phyloP scores from a whole-genome alignment of 2,113 vertebrate genomes.

The Hyaena hyaena region DNA sequence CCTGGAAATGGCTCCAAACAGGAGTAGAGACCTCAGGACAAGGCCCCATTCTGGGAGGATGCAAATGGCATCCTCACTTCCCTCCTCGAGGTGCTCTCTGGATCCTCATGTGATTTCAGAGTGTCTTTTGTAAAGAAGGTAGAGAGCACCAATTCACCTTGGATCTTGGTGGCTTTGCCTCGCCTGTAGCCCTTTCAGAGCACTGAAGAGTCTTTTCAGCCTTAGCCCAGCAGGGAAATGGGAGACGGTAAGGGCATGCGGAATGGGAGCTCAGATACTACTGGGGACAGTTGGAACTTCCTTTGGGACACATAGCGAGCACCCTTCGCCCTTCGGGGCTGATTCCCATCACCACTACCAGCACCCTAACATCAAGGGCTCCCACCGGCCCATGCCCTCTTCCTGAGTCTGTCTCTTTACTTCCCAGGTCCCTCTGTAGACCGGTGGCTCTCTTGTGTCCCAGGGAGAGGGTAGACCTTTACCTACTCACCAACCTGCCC shows the following conservation, averaged over 20 bases:
- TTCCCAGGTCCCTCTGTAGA: background rate
- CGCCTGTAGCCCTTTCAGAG: background rate
- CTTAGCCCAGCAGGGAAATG: background rate
- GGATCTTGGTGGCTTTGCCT: background rate
- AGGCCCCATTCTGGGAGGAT: background rate
- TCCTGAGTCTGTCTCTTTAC: background rate
- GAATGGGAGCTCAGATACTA: background rate
- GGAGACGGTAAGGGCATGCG: background rate
- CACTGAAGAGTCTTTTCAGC: conserved; percentile 54
- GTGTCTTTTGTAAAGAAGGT: background rate
- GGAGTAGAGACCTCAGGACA: background rate
- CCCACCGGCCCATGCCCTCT: background rate
- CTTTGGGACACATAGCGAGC: fast-evolving
- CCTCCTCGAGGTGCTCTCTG: background rate
- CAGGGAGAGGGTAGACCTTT: background rate
- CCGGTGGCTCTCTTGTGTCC: background rate
- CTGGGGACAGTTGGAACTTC: background rate
- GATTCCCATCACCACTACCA: background rate
- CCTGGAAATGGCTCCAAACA: background rate
- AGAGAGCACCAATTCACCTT: no score
- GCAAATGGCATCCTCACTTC: background rate
- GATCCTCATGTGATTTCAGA: background rate
- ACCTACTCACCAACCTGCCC: background rate
- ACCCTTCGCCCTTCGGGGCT: no score
- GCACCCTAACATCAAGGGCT: background rate